Evolutionary conservation across 2,888 invertebrate species (phyloP).

Genomic region (Steromphala cineraria): DNA sequence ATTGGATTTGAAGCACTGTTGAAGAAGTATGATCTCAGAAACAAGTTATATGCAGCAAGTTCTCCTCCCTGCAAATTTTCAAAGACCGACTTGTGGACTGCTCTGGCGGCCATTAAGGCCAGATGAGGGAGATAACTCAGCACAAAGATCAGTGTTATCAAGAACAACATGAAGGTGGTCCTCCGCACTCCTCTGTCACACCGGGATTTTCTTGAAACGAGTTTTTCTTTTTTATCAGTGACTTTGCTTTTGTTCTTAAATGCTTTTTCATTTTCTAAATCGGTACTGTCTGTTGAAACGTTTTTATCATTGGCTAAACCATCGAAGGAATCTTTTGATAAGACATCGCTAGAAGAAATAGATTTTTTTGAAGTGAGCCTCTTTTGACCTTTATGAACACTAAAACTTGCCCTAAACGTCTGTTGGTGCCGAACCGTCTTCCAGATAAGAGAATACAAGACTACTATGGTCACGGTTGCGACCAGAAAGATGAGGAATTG

Average conservation of each 20-base stretch:
- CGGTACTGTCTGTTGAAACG: no score
- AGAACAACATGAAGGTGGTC: conserved; percentile 49
- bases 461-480: conserved; percentile 8
- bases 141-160: conserved; percentile 43
- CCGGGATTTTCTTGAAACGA: no score
- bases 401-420: no score
- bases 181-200: conserved; percentile 28
- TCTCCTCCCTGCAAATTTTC: conserved; percentile 31
- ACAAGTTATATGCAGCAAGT: conserved; percentile 44
- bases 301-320: no score
- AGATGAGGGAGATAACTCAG: conserved; percentile 45
- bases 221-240: no score
- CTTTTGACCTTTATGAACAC: no score
- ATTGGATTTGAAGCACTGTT: conserved; percentile 54
- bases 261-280: no score
- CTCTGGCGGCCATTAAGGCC: conserved; percentile 35
- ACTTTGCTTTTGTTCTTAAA: no score
- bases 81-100: conserved; percentile 35
- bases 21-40: conserved; percentile 49
- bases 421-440: not conserved
- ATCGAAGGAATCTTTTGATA: no score
- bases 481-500: conserved; percentile 24
- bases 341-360: no score
- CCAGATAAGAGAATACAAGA: conserved; percentile 23
- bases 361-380: no score